phyloP scores from a whole-genome alignment of 2,888 invertebrate species.

The Eilema griseolum region DNA sequence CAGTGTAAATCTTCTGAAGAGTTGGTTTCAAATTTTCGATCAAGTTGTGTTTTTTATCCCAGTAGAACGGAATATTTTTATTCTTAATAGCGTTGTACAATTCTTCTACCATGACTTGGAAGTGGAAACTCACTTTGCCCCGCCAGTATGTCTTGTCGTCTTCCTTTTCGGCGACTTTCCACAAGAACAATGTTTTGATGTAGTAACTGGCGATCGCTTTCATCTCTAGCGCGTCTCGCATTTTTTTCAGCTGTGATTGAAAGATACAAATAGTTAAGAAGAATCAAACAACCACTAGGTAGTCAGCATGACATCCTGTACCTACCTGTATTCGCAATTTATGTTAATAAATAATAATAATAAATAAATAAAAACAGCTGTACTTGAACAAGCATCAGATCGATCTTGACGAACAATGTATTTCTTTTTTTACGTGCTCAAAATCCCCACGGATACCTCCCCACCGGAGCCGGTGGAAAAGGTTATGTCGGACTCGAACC shows the following conservation, averaged over 20 bases:
- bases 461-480: no score
- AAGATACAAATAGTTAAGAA: neutral
- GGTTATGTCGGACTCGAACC: no score
- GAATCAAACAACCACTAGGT: no score
- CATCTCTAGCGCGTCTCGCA: constrained; percentile 79
- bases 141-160: constrained; percentile 72
- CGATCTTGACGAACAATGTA: no score
- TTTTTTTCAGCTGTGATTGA: constrained; percentile 77
- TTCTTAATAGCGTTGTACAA: constrained; percentile 62
- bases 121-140: constrained; percentile 66
- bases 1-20: constrained; percentile 64
- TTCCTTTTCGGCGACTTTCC: constrained; percentile 69
- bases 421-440: no score
- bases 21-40: constrained; percentile 67
- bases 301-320: no score
- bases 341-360: no score
- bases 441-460: no score
- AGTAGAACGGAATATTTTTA: constrained; percentile 73
- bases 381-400: no score
- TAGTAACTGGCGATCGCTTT: constrained; percentile 85
- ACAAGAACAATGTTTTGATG: constrained; percentile 86
- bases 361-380: no score
- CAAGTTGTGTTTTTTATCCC: constrained; percentile 73
- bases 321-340: no score
- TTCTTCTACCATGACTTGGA: constrained; percentile 71